Evolutionary conservation across 2,797 vertebrate genomes (phyloP).

Genomic region (Syndactyla subalaris): DNA sequence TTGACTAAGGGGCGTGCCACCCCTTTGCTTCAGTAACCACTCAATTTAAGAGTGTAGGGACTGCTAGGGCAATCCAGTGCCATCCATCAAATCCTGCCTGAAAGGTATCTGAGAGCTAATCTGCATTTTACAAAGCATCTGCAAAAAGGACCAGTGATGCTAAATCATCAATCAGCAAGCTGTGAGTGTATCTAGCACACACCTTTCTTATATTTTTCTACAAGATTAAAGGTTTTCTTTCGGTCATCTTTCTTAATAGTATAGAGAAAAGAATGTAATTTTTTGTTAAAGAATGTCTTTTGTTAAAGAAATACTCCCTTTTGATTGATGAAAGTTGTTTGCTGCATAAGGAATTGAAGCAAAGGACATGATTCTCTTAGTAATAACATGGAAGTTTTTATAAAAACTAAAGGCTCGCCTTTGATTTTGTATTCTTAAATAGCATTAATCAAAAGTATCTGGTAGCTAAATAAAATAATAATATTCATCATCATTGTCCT

Average conservation of each 20-base stretch:
- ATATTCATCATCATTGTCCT: neutral
- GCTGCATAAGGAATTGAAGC: neutral
- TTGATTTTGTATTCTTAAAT: neutral
- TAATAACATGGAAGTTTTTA: neutral
- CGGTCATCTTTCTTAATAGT: neutral
- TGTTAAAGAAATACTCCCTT: neutral
- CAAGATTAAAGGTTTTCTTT: neutral
- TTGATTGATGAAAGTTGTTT: neutral
- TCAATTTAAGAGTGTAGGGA: neutral
- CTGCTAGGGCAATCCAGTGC: neutral
- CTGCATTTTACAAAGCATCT: slow-evolving; percentile 8
- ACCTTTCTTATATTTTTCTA: neutral
- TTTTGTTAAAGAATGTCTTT: neutral
- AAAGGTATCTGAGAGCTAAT: neutral
- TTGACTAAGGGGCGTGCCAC: neutral
- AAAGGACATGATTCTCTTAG: neutral
- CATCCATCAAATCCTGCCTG: neutral
- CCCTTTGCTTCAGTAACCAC: neutral
- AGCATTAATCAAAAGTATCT: neutral
- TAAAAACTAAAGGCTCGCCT: neutral
- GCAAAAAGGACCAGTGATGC: neutral
- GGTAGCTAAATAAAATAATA: neutral
- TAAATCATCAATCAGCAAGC: neutral
- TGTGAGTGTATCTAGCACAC: neutral
- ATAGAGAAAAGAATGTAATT: neutral